phyloP scores from a whole-genome alignment of 1,140 invertebrate species.

The Euura saliciscinereae region DNA sequence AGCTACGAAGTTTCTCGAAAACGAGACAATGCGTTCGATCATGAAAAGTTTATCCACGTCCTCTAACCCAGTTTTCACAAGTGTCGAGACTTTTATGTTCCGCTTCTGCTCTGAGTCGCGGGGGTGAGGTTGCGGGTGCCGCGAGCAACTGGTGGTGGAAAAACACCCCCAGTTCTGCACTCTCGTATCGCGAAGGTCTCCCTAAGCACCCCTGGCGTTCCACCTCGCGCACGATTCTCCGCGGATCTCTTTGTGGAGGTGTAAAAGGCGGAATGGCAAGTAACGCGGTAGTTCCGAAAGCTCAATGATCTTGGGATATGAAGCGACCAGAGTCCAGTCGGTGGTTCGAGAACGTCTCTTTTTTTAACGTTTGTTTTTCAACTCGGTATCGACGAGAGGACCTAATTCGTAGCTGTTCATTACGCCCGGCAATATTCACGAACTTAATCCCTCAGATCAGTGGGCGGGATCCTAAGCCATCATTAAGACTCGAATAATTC shows the following conservation, averaged over 20 bases:
- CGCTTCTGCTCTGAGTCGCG: constrained; percentile 22
- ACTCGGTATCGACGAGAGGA: not conserved
- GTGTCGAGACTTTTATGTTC: constrained; percentile 51
- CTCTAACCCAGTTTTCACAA: constrained; percentile 18
- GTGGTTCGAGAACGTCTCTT: not conserved
- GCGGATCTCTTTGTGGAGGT: too few relatives aligned
- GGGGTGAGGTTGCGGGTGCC: constrained; percentile 45
- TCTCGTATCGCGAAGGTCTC: constrained; percentile 42
- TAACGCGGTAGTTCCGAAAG: too few relatives aligned
- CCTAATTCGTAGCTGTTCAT: not conserved
- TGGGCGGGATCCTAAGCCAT: constrained; percentile 57
- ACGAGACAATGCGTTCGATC: too few relatives aligned
- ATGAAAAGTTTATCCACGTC: constrained; percentile 19
- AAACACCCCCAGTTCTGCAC: constrained; percentile 54
- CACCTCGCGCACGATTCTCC: constrained; percentile 19
- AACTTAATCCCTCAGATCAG: constrained; percentile 59
- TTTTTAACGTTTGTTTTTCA: not conserved
- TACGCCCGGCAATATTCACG: constrained; percentile 54
- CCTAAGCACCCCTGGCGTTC: constrained; percentile 29
- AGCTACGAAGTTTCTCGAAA: too few relatives aligned
- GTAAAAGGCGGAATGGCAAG: too few relatives aligned
- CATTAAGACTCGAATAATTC: constrained; percentile 64
- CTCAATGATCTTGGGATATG: not conserved
- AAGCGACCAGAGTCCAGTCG: not conserved
- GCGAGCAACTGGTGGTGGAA: constrained; percentile 62